Evolutionary conservation across 2,888 invertebrate genomes (phyloP), one percentile per base, ranked within the genome.

Genomic region (Diarsia dahlii): DNA sequence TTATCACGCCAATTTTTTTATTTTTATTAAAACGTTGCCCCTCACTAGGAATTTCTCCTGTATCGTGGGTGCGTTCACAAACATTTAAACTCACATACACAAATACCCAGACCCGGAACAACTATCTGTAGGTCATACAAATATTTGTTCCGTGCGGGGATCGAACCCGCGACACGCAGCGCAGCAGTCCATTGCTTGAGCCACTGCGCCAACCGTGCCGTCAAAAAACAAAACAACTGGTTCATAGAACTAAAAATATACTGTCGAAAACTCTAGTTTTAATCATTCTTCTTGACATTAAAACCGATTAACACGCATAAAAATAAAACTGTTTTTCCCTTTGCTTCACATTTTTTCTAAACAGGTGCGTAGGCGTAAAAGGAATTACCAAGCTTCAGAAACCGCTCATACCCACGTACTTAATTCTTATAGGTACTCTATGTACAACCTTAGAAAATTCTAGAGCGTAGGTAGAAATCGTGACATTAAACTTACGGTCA

Each of bases 391-490:
- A 62, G 20, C 60, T 46, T 34, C 34, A 58, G 18, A 69, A 82
- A 52, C 54, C 34, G 54, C 48, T 48, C n/a, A 58, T 20, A 28
- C 39, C 60, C n/a, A 65, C 66, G 6, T 46, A 13, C 34, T 15
- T 66, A 80, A 63, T 46, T 34, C n/a, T 9, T 15, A 28, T 39
- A 5, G 15, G 20, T 45, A 73, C 13, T 56, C 39, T 20, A 56
- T 45, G 28, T 34, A 63, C n/a, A 63, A 45, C 58, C 50, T 13
- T 34, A 62, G 20, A 46, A 63, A 8, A 20, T 23, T 56, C 34
- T 34, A 60, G 20, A 48, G 62, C 74, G 79, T 76, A 82, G 85
- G 79, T 54, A 76, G 70, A n/a, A 48, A 56, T 39, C 39, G 3
- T 76, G 74, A 70, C 78, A 84, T 75, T 81, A 67, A 78, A 62